A percentile compares a stretch with the other conserved stretches of the same genome.
Conservation (phyloP, 2,888 invertebrate genomes). For the Ferrisia virgata region DNA sequence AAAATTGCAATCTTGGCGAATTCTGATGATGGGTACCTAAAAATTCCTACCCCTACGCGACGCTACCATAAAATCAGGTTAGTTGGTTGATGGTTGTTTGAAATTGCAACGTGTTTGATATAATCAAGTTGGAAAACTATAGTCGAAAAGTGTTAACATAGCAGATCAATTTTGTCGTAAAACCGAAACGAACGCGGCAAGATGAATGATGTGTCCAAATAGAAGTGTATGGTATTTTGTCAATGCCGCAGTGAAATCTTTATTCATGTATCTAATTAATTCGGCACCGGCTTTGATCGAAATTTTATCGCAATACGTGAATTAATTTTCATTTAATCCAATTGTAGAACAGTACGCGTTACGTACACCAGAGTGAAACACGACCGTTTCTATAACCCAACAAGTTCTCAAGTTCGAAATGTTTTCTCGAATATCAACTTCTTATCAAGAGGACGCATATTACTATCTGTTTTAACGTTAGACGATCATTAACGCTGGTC, state of each 20-base stretch:
- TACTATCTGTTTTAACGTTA: too few species aligned
- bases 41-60: too few species aligned
- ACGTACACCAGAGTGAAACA: neutral
- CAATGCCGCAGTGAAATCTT: neutral
- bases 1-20: slow-evolving; percentile 25
- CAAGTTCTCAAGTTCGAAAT: neutral
- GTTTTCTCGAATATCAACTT: neutral
- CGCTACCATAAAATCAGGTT: neutral
- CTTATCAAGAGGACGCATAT: neutral
- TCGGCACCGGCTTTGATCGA: neutral
- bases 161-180: slow-evolving; percentile 13
- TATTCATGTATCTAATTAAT: slow-evolving; percentile 31
- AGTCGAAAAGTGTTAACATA: slow-evolving; percentile 23
- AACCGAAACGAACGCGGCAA: slow-evolving; percentile 10
- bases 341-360: neutral
- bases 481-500: too few species aligned
- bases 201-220: slow-evolving; percentile 28
- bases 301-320: slow-evolving; percentile 8
- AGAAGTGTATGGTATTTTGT: slow-evolving; percentile 22
- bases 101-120: neutral
- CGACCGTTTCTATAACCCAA: neutral
- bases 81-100: neutral
- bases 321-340: slow-evolving; percentile 21
- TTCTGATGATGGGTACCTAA: neutral
- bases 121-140: neutral